These are phyloP conservation scores for Sus scrofa DNA, from an alignment of 2,113 vertebrate genomes.

Conservation along the genomic window DNA sequence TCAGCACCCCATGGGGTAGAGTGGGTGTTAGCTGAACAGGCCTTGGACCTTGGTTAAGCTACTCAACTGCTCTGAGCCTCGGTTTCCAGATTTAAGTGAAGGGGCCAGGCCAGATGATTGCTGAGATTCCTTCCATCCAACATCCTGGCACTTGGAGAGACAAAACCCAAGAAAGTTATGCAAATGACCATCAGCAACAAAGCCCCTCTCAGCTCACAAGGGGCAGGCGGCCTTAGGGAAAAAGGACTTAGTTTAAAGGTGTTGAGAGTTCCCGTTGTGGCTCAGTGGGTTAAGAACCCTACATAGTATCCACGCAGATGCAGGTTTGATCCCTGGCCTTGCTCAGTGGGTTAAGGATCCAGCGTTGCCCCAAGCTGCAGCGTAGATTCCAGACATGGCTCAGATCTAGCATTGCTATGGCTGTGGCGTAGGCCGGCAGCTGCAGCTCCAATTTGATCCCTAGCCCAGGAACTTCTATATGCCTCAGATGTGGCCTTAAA, in stretches of 20 bases:
- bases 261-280: no score
- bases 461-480: no score
- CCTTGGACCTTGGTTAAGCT: not conserved
- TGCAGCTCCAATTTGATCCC: no score
- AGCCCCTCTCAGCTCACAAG: not conserved
- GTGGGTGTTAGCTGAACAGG: not conserved
- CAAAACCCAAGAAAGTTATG: not conserved
- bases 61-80: not conserved
- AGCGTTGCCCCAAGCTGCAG: no score
- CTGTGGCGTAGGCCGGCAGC: no score
- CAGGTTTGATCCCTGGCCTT: no score
- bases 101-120: not conserved
- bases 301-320: no score
- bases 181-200: not conserved
- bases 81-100: not conserved
- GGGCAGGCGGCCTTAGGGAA: not conserved
- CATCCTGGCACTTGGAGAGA: not conserved
- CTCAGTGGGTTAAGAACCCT: no score
- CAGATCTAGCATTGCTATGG: no score
- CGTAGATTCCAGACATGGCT: no score
- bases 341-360: no score
- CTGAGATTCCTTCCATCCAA: not conserved
- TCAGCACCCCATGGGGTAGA: rapidly evolving
- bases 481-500: no score
- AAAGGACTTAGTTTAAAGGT: not conserved